These are phyloP conservation scores for Episyrphus balteatus DNA, from an alignment of 1,140 invertebrate genomes.

Conservation along the genomic window DNA sequence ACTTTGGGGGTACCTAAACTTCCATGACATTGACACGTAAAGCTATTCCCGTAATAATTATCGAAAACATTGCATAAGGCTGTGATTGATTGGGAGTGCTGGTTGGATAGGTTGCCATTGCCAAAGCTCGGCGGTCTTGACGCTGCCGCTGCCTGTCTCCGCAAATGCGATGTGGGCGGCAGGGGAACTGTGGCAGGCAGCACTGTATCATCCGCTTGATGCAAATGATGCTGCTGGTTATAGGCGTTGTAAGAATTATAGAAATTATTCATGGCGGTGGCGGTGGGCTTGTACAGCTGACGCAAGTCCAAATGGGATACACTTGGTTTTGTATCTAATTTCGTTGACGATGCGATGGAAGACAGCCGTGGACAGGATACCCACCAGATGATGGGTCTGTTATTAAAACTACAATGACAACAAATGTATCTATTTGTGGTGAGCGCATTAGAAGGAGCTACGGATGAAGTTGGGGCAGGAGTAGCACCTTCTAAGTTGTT, in stretches of 20 bases:
- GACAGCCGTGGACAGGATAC: conserved; percentile 32
- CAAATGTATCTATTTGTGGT: conserved; percentile 22
- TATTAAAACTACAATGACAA: conserved; percentile 28
- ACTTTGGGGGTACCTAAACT: too few species aligned
- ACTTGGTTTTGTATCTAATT: neutral
- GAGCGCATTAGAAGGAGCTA: conserved; percentile 5
- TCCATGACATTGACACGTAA: too few species aligned
- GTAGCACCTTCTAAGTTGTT: conserved; percentile 1
- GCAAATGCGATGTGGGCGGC: neutral
- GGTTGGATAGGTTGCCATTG: neutral
- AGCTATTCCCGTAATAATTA: too few species aligned
- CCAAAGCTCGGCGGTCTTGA: neutral
- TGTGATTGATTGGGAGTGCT: neutral
- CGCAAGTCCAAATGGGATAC: neutral
- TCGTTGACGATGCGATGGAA: conserved; percentile 13
- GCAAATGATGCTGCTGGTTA: neutral
- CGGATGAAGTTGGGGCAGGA: neutral
- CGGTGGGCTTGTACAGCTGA: neutral
- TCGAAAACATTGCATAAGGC: neutral
- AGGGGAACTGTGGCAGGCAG: too few species aligned
- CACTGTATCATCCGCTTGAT: conserved; percentile 1
- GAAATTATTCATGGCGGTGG: neutral
- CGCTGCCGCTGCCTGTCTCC: neutral
- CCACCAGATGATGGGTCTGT: conserved; percentile 33
- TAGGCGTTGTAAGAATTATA: too few species aligned